Base-by-base conservation (phyloP, 2,888 invertebrate genomes). In the Candidula unifasciata region DNA sequence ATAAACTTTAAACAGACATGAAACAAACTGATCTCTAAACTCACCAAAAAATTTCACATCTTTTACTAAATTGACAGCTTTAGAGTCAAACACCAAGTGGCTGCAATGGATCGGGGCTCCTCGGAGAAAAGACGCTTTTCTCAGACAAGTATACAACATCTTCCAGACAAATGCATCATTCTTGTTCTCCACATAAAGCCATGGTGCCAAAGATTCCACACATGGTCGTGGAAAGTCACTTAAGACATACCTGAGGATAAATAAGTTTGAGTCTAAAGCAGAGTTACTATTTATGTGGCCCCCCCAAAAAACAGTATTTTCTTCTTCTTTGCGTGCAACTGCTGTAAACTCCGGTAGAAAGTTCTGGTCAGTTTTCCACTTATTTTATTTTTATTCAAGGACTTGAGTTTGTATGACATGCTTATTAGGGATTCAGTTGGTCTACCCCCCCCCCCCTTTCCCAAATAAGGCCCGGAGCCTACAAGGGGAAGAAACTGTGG, bases 1-100 rank as follows among this genome's bases (percentile, higher is more conserved):
- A n/a, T n/a, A n/a, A n/a, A n/a, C n/a, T n/a, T n/a, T 44, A 44
- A 44, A 44, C 6, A 44, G 44, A 44, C 44, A 44, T 10, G 6
- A 13, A 13, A 44, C 6, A 44, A 44, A 44, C 44, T 44, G 44
- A 6, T 44, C 6, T 44, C 44, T 44, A 44, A 44, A 64, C 82
- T 82, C 73, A 82, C 82, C 73, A 74, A 57, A 44, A 60, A 82
- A 82, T 27, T 82, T 82, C 60, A 82, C 64, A 74, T 82, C 74
- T 37, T 3, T 33, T 21, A 30, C n/a, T 52, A 80, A 33, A 52
- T 57, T 30, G 0, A 71, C 80, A 30, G 54, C 37, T 71, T 35
- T 57, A 8, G 30, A 27, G 27, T 73, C 69, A 27, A 82, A 37
- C 16, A 10, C 21, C 16, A 79, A 44, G 33, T 66, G 79, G 6